phyloP scores from a whole-genome alignment of 2,797 vertebrate genomes.

The Brachyrhaphis roseni region DNA sequence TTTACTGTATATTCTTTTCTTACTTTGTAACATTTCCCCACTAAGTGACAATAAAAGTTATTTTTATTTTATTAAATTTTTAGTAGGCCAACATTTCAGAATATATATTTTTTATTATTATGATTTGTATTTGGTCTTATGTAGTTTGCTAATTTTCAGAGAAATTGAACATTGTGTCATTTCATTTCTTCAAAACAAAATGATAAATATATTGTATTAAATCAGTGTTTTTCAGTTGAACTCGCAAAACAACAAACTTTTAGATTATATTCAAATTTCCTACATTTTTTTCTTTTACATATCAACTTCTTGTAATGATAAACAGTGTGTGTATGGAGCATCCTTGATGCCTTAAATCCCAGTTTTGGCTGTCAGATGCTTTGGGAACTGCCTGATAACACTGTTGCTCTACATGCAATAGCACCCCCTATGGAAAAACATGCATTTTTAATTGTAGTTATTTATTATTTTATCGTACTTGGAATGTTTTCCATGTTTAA shows the following conservation, averaged over 20 bases:
- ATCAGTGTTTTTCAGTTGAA: not conserved
- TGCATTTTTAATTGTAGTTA: not conserved
- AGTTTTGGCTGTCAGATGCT: not conserved
- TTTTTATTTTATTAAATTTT: not conserved
- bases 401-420: not conserved
- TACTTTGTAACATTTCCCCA: not conserved
- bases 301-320: not conserved
- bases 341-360: not conserved
- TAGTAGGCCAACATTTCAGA: not conserved
- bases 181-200: not conserved
- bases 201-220: not conserved
- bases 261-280: not conserved
- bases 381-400: not conserved
- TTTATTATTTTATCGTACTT: not conserved
- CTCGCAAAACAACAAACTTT: not conserved
- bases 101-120: not conserved
- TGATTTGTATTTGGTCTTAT: not conserved
- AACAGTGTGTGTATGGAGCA: not conserved
- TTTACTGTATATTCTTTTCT: too few relatives aligned
- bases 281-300: not conserved
- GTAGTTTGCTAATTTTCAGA: not conserved
- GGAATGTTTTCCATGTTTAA: not conserved
- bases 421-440: not conserved
- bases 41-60: not conserved
- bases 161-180: not conserved